phyloP scores from a whole-genome alignment of 2,888 invertebrate genomes.

The Drosophila incognita region DNA sequence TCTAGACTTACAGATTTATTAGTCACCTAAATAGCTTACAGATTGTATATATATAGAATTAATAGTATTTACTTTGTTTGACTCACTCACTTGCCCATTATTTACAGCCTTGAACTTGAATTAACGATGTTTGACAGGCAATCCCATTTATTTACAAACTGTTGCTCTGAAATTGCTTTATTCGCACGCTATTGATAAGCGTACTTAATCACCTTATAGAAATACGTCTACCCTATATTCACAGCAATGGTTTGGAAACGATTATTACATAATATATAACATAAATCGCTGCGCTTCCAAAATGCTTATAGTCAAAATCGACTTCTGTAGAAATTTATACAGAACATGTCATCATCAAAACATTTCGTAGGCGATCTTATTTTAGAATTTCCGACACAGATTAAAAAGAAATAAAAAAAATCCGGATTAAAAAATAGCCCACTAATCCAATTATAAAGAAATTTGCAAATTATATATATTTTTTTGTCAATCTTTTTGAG shows the following conservation, averaged over 20 bases:
- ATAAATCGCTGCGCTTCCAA: background rate
- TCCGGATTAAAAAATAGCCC: background rate
- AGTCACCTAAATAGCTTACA: background rate
- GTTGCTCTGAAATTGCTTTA: constrained; percentile 2
- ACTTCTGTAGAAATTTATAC: background rate
- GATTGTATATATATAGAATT: background rate
- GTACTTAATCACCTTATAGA: background rate
- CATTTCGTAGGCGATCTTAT: background rate
- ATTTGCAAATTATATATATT: background rate
- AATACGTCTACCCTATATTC: background rate
- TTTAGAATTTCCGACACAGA: background rate
- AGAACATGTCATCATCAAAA: background rate
- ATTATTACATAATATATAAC: background rate
- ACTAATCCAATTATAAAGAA: background rate
- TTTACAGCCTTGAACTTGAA: constrained; percentile 36
- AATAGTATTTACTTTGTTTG: background rate
- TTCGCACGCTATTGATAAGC: constrained; percentile 28
- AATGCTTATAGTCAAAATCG: too few relatives aligned
- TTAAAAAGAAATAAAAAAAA: background rate
- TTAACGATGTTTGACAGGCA: background rate
- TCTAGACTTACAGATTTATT: background rate
- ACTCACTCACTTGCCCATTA: background rate
- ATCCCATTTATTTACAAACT: background rate
- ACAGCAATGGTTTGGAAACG: background rate
- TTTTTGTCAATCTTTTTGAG: constrained; percentile 2